Evolutionary conservation across 2,113 vertebrate species (phyloP).

Genomic region (Paramisgurnus dabryanus): DNA sequence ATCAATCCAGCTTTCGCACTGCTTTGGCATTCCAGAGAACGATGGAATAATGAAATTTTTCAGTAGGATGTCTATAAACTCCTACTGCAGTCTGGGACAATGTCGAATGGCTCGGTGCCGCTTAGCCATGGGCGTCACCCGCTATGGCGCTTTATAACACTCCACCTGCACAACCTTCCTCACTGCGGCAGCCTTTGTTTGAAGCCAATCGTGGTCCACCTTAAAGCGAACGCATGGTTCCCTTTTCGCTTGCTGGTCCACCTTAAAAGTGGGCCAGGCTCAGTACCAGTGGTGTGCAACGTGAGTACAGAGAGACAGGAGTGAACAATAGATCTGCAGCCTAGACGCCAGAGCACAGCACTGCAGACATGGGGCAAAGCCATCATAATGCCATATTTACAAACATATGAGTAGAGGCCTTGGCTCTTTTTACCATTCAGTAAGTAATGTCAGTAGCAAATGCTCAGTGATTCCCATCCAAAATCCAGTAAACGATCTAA

Average conservation of each 20-base stretch:
- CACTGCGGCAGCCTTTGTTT: slow-evolving; percentile 51
- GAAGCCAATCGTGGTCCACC: neutral
- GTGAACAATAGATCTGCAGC: slow-evolving; percentile 53
- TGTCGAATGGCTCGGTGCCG: slow-evolving; percentile 9
- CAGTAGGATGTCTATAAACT: neutral
- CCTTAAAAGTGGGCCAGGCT: slow-evolving; percentile 49
- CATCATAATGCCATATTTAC: slow-evolving; percentile 20
- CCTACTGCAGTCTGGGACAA: neutral
- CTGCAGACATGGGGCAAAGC: slow-evolving; percentile 47
- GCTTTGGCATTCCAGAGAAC: neutral
- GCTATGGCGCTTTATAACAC: slow-evolving; percentile 21
- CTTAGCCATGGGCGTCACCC: slow-evolving; percentile 50
- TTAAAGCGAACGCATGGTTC: neutral
- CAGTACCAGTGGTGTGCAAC: slow-evolving; percentile 43
- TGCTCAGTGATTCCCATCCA: slow-evolving; percentile 25
- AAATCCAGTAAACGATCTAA: slow-evolving; percentile 40
- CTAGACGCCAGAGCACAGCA: slow-evolving; percentile 43
- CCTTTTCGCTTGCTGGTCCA: slow-evolving; percentile 25
- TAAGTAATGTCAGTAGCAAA: slow-evolving; percentile 5
- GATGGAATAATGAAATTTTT: neutral
- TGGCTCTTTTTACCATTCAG: neutral
- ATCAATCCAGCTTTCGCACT: neutral
- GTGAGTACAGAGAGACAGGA: slow-evolving; percentile 36
- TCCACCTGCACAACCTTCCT: slow-evolving; percentile 46
- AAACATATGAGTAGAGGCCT: slow-evolving; percentile 11